Evolutionary conservation across 2,113 vertebrate species (phyloP), one percentile per base, ranked within the genome.

Genomic region (Malaclemys terrapin): DNA sequence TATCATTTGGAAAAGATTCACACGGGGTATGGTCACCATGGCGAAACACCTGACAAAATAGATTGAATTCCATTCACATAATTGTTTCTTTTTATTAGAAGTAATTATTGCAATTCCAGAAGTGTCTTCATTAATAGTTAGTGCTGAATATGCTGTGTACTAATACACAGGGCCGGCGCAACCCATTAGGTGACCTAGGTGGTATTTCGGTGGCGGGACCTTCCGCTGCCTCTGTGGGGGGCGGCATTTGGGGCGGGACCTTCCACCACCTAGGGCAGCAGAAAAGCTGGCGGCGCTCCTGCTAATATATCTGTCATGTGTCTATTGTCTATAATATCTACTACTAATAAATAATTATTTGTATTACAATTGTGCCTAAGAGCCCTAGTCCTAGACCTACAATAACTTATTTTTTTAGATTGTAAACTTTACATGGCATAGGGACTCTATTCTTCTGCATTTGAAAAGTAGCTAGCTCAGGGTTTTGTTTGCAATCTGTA

Each of bases 1-100:
- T 98, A 84, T 99, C 98, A 0, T 95, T 98, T 88, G 99, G 99
- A 94, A 99, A 99, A 12, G 98, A 98, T 84, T 98, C 98, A 50
- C 98, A 98, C 9, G 99, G 98, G 10, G 98, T 99, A 93, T 99
- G 98, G 96, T 99, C 99, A 45, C 99, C 99, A 16, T 99, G 99
- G 27, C 98, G 97, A 95, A 98, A 99, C 29, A 99, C 96, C 99
- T 99, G 95, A 50, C 94, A 97, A 97, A 96, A 89, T 0, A 59
- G 52, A 72, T 31, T 22, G 42, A 89, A 78, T 92, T 92, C 4
- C 8, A n/a, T 53, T 87, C 8, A 0, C 1, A 1, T 88, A 88
- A 53, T 10, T 56, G 31, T 10, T 8, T 10, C 80, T 69, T 87
- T 82, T 49, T 84, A 42, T 3, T 82, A 14, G 17, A 24, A 25